Evolutionary conservation across 2,113 vertebrate genomes (phyloP).

Genomic region (Ramphastos sulfuratus): DNA sequence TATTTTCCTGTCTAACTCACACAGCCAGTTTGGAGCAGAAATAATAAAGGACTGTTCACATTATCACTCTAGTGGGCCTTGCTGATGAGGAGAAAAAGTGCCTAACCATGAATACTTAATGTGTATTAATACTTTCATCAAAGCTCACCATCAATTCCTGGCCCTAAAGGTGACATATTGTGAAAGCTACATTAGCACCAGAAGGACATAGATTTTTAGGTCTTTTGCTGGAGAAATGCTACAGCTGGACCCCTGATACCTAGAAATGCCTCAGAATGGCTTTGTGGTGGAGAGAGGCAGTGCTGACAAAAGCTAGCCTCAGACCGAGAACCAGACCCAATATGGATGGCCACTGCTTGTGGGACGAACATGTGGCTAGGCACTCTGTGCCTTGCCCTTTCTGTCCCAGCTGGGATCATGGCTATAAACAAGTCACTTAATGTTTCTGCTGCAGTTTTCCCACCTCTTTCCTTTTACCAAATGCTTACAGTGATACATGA

Average conservation of each 20-base stretch:
- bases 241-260: neutral
- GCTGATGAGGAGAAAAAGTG: neutral
- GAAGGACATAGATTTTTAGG: neutral
- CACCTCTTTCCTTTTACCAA: neutral
- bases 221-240: neutral
- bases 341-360: accelerated
- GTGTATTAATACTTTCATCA: neutral
- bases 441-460: neutral
- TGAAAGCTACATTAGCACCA: neutral
- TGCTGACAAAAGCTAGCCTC: neutral
- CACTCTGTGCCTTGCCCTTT: neutral
- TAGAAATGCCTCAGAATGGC: neutral
- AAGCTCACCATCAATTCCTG: neutral
- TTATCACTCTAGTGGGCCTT: neutral
- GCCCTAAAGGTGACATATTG: neutral
- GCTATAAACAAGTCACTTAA: neutral
- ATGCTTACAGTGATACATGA: neutral
- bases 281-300: neutral
- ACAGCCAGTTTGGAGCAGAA: neutral
- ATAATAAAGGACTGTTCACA: neutral
- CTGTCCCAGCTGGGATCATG: neutral
- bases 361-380: accelerated
- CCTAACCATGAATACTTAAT: neutral
- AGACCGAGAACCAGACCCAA: accelerated
- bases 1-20: neutral